Conservation (phyloP, 2,113 vertebrate species). For the Crotalus horridus region DNA sequence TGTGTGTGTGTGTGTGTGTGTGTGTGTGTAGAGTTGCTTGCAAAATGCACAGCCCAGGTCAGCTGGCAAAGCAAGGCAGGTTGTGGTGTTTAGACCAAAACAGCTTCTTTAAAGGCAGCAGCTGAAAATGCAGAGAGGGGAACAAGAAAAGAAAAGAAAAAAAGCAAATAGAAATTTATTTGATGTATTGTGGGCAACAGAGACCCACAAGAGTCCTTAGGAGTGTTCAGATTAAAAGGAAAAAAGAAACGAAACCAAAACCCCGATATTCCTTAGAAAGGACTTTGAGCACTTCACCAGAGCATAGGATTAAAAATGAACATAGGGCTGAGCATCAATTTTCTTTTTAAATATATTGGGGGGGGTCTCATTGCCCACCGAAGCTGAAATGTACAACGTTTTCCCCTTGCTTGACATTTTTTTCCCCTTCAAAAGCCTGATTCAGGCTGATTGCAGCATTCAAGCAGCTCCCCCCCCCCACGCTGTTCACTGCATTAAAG, state of each 20-base stretch:
- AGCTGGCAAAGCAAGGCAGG: background rate
- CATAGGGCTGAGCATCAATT: constrained; percentile 5
- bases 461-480: no score
- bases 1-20: background rate
- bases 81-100: constrained; percentile 43
- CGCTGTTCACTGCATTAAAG: no score
- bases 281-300: constrained; percentile 47
- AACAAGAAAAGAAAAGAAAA: background rate
- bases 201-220: constrained; percentile 20
- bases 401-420: no score
- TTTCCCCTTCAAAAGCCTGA: no score
- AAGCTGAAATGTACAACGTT: background rate
- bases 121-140: constrained; percentile 7
- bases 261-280: background rate
- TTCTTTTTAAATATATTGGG: background rate
- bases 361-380: background rate
- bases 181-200: constrained; percentile 13
- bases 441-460: no score
- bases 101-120: constrained; percentile 26
- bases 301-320: constrained; percentile 43
- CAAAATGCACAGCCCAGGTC: background rate
- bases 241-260: background rate
- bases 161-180: background rate
- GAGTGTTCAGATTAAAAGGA: constrained; percentile 12
- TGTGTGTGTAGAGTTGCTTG: background rate